Conservation (phyloP, 2,888 invertebrate species). For the Melinaea marsaeus region DNA sequence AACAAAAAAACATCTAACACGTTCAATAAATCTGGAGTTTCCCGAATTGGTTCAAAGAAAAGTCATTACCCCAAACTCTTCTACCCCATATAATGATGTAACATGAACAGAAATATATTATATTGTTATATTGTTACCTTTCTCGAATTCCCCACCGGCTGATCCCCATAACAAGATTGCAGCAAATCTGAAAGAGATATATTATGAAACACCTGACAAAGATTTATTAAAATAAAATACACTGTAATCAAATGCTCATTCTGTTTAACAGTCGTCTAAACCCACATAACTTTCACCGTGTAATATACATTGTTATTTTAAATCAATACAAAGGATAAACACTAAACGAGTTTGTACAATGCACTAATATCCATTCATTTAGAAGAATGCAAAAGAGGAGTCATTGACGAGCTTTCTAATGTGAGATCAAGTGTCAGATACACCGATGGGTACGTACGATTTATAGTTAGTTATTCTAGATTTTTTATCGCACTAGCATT, state of each 20-base stretch:
- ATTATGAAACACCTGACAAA: background rate
- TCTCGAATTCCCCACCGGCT: constrained; percentile 33
- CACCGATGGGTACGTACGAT: background rate
- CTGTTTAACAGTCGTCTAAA: background rate
- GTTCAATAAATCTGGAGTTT: too few species aligned
- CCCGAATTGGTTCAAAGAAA: too few species aligned
- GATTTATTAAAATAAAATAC: background rate
- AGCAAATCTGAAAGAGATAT: constrained; percentile 32
- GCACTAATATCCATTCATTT: background rate
- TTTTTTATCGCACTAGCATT: background rate
- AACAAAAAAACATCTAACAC: too few species aligned
- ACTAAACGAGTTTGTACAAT: background rate
- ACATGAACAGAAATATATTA: background rate
- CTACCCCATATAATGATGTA: too few species aligned
- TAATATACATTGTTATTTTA: constrained; percentile 1
- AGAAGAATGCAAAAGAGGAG: background rate
- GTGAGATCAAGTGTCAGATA: background rate
- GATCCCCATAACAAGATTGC: constrained; percentile 31
- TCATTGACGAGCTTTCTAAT: constrained; percentile 16
- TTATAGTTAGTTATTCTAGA: background rate
- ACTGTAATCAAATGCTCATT: background rate
- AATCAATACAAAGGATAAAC: background rate
- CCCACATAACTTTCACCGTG: constrained; percentile 1
- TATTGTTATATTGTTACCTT: constrained; percentile 26
- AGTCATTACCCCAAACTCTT: too few species aligned